Conservation (phyloP, 2,888 invertebrate species). For the Plagodis pulveraria region DNA sequence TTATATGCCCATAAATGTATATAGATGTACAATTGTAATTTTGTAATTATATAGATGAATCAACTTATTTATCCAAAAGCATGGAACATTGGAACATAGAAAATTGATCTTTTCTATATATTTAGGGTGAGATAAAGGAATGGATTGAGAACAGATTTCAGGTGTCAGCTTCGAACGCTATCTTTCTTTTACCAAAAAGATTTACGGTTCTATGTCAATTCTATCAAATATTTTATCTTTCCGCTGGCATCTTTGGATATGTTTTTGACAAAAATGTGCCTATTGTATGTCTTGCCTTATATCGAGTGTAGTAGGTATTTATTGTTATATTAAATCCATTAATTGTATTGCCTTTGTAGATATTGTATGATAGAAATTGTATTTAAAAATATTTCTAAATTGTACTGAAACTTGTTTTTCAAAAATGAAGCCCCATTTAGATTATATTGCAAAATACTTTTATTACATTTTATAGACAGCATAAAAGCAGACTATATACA, state of each 20-base stretch:
- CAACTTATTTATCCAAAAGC: neutral
- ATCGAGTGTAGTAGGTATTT: slow-evolving; percentile 35
- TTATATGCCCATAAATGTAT: too few species aligned
- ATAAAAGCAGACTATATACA: too few species aligned
- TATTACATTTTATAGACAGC: too few species aligned
- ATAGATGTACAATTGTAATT: too few species aligned
- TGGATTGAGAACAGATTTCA: slow-evolving; percentile 26
- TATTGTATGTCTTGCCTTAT: slow-evolving; percentile 21
- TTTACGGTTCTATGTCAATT: slow-evolving; percentile 27
- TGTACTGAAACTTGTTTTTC: neutral
- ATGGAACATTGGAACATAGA: neutral
- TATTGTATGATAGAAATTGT: slow-evolving; percentile 5
- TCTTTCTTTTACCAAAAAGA: slow-evolving; percentile 38
- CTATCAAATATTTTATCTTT: slow-evolving; percentile 13
- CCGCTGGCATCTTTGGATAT: slow-evolving; percentile 21
- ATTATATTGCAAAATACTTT: too few species aligned
- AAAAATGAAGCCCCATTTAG: too few species aligned
- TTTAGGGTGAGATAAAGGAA: slow-evolving; percentile 24
- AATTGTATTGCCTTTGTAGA: slow-evolving; percentile 25
- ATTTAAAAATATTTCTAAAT: neutral
- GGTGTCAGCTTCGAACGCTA: slow-evolving; percentile 29
- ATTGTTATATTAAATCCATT: slow-evolving; percentile 28
- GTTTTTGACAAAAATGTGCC: slow-evolving; percentile 21
- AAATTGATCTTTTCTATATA: neutral
- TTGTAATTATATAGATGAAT: too few species aligned